Base-by-base conservation (phyloP, 2,888 invertebrate genomes). In the Idaea biselata region DNA sequence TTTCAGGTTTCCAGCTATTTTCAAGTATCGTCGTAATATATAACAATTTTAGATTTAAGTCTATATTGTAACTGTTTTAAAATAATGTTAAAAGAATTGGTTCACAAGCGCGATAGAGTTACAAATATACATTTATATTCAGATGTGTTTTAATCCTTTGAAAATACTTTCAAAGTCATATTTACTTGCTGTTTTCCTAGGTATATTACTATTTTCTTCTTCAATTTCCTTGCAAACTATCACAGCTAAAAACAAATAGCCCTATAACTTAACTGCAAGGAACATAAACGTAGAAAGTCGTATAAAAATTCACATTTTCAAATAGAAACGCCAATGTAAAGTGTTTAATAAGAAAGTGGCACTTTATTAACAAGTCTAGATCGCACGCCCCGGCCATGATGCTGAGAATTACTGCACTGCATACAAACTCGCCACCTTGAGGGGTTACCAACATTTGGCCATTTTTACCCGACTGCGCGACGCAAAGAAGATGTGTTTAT, bases 371-470 rank as follows among this genome's bases (percentile, higher is more conserved):
- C 69, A 53, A 66, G 67, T 66, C 58, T 62, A 65, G 72, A 70
- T 72, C 69, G 71, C 72, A 72, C 68, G 68, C 74, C 64, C 70
- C 71, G 70, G 68, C 71, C 68, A 75, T 77, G 81, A 81, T 81
- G 79, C 75, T 69, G 73, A 69, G 75, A 77, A 80, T 80, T 78
- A 80, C 81, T 75, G 79, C 73, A 68, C 74, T 82, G 85, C 81
- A 85, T 86, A 83, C 81, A 72, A 79, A 83, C 76, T 75, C 74
- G 72, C 67, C 60, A 66, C 63, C 62, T 65, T n/a, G 78, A 80
- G 81, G 68, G 65, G 70, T 69, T 8, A 2, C 0, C 57, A 77
- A 84, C 80, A 57, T 72, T 78, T 66, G 61, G 63, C 57, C 33
- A 0, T 11, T 33, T 44, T 58, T 55, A 53, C 54, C 53, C n/a